Evolutionary conservation across 2,113 vertebrate genomes (phyloP), one percentile per base, ranked within the genome.

Genomic region (Melanerpes formicivorus): DNA sequence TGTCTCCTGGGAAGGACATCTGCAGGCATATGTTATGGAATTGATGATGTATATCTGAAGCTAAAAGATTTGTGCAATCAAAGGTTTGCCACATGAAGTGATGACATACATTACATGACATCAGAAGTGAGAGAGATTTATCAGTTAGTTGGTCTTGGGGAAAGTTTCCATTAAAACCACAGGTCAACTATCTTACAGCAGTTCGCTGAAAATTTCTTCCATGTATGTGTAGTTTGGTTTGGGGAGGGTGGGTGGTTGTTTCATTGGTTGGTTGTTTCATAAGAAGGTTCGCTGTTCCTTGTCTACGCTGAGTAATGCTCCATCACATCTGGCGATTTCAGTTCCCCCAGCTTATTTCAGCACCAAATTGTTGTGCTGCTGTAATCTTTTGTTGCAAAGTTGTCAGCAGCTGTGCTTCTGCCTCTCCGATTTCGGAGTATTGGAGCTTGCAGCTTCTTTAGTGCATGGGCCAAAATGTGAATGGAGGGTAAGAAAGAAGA

Each of bases 401-500:
- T 86, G 54, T 34, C 34, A 50, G 63, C 80, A 75, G 32, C 70
- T 69, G 37, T 84, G 29, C 46, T 69, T 37, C 9, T 16, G 29
- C 55, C 82, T 26, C 48, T 66, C 48, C 50, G 8, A 76, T 78
- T 78, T 55, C 55, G 27, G 48, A 69, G 70, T 67, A 14, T 25
- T 9, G 8, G 37, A 6, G 11, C 22, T 80, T 80, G 67, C n/a
- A 54, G 37, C 4, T 58, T 46, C 64, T 54, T 62, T 40, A 73
- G 65, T 70, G 14, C 17, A 16, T 17, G 10, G 46, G 10, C 40
- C 0, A 0, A n/a, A 26, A 9, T 87, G n/a, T 26, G 26, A 69
- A 23, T 69, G 63, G 58, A 88, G 59, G 74, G 18, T 22, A 44
- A 32, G 15, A 23, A 18, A 44, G 40, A 55, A 9, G 58, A 9